These are phyloP conservation scores for Sturnus vulgaris DNA, from an alignment of 2,113 vertebrate genomes.

Conservation along the genomic window DNA sequence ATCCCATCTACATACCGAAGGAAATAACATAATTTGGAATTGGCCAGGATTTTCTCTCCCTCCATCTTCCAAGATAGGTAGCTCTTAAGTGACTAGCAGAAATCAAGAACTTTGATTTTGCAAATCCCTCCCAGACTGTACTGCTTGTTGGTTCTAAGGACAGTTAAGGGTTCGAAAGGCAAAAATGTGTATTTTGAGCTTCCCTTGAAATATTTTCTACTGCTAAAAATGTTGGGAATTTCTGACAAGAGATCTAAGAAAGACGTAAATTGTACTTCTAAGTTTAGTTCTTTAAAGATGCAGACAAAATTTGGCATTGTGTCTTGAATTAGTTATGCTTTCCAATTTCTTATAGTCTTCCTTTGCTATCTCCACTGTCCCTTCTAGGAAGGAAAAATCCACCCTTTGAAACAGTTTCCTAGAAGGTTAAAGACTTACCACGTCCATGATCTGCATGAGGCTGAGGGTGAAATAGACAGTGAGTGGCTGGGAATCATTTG, in stretches of 20 bases:
- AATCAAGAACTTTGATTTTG: neutral
- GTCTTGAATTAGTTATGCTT: neutral
- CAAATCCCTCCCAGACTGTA: too few species aligned
- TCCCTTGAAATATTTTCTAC: neutral
- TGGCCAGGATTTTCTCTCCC: neutral
- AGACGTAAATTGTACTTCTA: neutral
- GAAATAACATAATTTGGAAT: neutral
- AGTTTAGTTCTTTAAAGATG: neutral
- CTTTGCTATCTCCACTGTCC: neutral
- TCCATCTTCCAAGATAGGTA: neutral
- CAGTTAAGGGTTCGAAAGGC: neutral
- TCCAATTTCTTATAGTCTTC: neutral
- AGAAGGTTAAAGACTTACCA: conserved; percentile 76
- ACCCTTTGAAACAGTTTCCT: neutral
- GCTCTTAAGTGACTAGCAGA: neutral
- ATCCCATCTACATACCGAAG: neutral
- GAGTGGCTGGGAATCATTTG: conserved; percentile 86
- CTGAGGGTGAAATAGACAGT: conserved; percentile 86
- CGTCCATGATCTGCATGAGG: conserved; percentile 95
- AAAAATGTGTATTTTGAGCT: neutral
- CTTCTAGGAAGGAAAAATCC: neutral
- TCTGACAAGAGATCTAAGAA: neutral
- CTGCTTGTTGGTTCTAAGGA: neutral
- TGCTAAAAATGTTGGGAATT: neutral
- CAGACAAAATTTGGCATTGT: neutral